phyloP scores from a whole-genome alignment of 2,888 invertebrate species.

The Scaptomyza cyrtandrae region DNA sequence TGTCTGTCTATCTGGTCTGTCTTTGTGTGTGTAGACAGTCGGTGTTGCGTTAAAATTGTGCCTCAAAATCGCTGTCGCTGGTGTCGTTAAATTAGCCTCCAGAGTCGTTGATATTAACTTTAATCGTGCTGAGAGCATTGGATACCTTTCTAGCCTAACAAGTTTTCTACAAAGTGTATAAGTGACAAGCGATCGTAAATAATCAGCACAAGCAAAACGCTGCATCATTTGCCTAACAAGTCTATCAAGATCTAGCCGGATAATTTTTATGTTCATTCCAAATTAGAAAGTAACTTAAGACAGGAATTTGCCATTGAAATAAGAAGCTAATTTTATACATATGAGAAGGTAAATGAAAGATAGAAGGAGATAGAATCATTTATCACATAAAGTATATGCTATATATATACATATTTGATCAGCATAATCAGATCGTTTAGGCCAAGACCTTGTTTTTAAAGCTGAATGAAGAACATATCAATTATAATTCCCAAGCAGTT shows the following conservation, averaged over 20 bases:
- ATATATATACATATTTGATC: no score
- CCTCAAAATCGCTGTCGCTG: constrained; percentile 48
- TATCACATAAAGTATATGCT: no score
- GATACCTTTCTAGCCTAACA: no score
- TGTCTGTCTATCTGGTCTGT: neutral
- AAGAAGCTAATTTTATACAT: neutral
- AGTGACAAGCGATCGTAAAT: constrained; percentile 49
- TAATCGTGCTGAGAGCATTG: constrained; percentile 21
- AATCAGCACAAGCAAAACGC: constrained; percentile 33
- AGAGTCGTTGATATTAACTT: constrained; percentile 48
- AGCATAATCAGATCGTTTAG: no score
- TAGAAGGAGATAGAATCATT: constrained; percentile 4
- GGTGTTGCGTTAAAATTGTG: no score
- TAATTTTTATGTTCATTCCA: constrained; percentile 45
- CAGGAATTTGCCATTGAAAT: constrained; percentile 31
- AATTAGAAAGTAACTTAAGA: constrained; percentile 50
- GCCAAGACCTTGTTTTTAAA: no score
- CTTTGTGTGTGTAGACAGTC: constrained; percentile 1
- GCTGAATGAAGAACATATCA: neutral
- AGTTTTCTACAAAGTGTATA: neutral
- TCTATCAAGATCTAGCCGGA: constrained; percentile 30
- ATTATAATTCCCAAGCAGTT: constrained; percentile 1
- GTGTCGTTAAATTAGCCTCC: constrained; percentile 62
- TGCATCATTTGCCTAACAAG: constrained; percentile 30
- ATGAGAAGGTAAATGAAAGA: neutral